Percentiles rank a stretch among this genome's conserved stretches.
Evolutionary conservation across 2,113 vertebrate species (phyloP).

Genomic region (Gallinago undulata): DNA sequence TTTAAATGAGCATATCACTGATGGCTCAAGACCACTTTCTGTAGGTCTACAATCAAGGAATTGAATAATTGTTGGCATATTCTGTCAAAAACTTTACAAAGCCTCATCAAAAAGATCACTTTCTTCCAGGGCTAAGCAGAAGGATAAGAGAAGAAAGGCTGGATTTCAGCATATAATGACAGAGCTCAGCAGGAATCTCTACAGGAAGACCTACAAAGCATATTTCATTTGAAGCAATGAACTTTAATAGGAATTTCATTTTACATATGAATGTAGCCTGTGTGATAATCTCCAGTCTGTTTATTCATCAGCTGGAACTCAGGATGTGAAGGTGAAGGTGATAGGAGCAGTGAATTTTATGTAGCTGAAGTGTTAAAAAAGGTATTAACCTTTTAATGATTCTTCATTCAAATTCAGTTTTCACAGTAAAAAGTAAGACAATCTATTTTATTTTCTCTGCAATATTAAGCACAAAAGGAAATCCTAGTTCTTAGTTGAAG

Average conservation of each 20-base stretch:
- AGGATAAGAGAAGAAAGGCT: slow-evolving; percentile 26
- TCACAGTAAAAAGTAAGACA: neutral
- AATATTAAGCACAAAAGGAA: neutral
- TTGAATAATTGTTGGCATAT: neutral
- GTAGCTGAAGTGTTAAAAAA: neutral
- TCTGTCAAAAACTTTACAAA: slow-evolving; percentile 33
- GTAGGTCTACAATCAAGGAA: neutral
- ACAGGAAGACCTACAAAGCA: slow-evolving; percentile 45
- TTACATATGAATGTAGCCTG: slow-evolving; percentile 46
- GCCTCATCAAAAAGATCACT: neutral
- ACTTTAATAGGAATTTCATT: slow-evolving; percentile 65
- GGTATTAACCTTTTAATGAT: slow-evolving; percentile 44
- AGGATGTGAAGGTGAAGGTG: slow-evolving; percentile 39
- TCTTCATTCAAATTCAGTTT: neutral
- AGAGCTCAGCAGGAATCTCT: slow-evolving; percentile 61
- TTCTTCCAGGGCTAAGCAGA: slow-evolving; percentile 4
- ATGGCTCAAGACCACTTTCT: neutral
- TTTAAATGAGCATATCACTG: neutral
- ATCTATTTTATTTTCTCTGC: neutral
- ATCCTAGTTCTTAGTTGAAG: neutral
- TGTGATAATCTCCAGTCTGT: slow-evolving; percentile 66
- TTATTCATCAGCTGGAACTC: slow-evolving; percentile 65
- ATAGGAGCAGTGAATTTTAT: slow-evolving; percentile 29
- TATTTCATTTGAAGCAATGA: slow-evolving; percentile 62
- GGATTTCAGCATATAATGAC: slow-evolving; percentile 41